These are phyloP conservation scores for Trididemnum nubilum DNA, from an alignment of 23 tunicate species.

Conservation along the genomic window DNA sequence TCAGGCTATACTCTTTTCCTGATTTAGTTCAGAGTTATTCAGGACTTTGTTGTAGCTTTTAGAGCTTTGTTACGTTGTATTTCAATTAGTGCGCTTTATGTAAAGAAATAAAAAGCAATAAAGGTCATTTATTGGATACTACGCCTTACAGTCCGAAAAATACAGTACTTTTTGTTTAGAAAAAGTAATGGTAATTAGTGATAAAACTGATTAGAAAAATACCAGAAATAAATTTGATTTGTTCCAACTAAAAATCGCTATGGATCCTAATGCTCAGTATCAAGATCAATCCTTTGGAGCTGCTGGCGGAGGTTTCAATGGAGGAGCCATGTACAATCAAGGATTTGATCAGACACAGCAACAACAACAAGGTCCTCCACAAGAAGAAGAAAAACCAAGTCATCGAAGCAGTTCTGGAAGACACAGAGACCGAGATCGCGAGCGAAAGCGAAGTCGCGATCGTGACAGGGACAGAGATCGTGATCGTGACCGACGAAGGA, in stretches of 20 bases:
- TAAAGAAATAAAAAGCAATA: not conserved
- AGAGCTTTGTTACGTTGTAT: not conserved
- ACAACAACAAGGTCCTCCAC: constrained; percentile 5
- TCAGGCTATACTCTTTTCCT: too few species aligned
- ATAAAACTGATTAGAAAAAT: not conserved
- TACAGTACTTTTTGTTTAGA: not conserved
- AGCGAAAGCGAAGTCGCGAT: constrained; percentile 21
- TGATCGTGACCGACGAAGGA: constrained; percentile 1
- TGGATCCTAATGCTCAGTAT: constrained; percentile 18
- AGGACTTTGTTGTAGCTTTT: not conserved
- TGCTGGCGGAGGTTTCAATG: not conserved
- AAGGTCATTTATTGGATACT: not conserved
- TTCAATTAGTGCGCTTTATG: not conserved
- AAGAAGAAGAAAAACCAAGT: constrained; percentile 11
- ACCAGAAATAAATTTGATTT: not conserved
- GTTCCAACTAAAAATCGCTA: not conserved
- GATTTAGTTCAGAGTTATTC: too few species aligned
- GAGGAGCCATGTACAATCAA: not conserved
- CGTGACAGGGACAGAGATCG: constrained; percentile 12
- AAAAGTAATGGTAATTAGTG: not conserved
- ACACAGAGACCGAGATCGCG: constrained; percentile 32
- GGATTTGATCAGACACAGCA: not conserved
- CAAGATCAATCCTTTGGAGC: not conserved
- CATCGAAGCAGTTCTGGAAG: constrained; percentile 18
- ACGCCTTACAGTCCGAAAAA: not conserved